These are phyloP conservation scores for Mastomys coucha DNA, from an alignment of 2,113 vertebrate genomes.

Conservation along the genomic window DNA sequence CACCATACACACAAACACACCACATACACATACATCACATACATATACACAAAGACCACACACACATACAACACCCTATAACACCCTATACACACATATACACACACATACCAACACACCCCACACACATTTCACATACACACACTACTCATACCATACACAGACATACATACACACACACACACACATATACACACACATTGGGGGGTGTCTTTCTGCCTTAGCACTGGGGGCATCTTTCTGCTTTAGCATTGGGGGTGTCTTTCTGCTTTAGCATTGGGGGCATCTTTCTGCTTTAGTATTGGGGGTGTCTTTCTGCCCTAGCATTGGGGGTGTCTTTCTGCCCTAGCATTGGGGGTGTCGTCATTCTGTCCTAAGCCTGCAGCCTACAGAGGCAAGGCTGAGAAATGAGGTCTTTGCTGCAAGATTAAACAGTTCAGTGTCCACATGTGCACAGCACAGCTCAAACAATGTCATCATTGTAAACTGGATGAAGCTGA, in stretches of 20 bases:
- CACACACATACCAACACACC: not conserved
- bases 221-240: not conserved
- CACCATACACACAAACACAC: not conserved
- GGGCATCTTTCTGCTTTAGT: not conserved
- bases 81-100: not conserved
- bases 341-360: too few species aligned
- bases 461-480: constrained; percentile 87
- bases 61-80: not conserved
- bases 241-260: not conserved
- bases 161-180: not conserved
- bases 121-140: not conserved
- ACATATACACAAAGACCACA: too few species aligned
- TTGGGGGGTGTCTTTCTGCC: not conserved
- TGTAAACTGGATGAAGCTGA: constrained; percentile 82
- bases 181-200: not conserved
- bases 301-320: not conserved
- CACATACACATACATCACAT: not conserved
- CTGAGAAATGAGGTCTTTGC: constrained; percentile 79
- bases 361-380: not conserved
- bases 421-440: constrained; percentile 87
- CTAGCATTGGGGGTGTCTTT: not conserved
- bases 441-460: constrained; percentile 85
- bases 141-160: not conserved
- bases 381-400: constrained; percentile 79
- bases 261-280: not conserved